phyloP scores from a whole-genome alignment of 2,113 vertebrate genomes.

The Oreocharis arfaki region DNA sequence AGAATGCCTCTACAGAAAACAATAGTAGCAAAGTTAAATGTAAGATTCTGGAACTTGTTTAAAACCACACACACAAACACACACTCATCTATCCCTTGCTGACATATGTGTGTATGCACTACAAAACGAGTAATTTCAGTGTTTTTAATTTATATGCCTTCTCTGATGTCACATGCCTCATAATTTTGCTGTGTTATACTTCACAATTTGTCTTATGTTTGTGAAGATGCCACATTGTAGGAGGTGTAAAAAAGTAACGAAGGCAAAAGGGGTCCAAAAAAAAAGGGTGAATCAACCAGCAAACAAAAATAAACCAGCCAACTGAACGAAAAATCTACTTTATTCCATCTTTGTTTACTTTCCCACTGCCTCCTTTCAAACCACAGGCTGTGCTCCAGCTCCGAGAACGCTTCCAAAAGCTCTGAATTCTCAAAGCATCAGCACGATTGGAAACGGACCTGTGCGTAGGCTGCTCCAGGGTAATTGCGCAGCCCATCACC shows the following conservation, averaged over 20 bases:
- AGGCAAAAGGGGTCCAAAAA: not conserved
- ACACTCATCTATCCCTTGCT: not conserved
- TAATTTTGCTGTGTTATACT: not conserved
- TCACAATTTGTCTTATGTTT: not conserved
- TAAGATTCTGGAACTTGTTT: not conserved
- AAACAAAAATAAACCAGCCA: not conserved
- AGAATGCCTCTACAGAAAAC: not conserved
- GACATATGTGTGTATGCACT: not conserved
- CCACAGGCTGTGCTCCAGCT: not conserved
- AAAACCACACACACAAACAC: not conserved
- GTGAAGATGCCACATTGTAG: not conserved
- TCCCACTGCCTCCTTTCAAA: not conserved
- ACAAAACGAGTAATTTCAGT: not conserved
- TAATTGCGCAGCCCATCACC: not conserved
- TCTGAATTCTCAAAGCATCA: not conserved
- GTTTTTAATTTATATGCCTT: not conserved
- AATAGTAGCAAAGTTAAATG: not conserved
- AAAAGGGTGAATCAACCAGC: not conserved
- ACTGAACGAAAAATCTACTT: not conserved
- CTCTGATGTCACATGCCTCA: not conserved
- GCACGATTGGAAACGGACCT: accelerated
- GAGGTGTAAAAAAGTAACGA: not conserved
- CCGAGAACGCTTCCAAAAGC: not conserved
- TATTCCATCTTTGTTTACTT: not conserved
- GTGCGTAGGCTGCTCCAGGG: not conserved